Percentiles rank a stretch among this genome's conserved stretches.
These are phyloP conservation scores for western clawed frog (Xenopus tropicalis) DNA, from an alignment of 2,113 vertebrate species.

Conservation along the genomic window DNA sequence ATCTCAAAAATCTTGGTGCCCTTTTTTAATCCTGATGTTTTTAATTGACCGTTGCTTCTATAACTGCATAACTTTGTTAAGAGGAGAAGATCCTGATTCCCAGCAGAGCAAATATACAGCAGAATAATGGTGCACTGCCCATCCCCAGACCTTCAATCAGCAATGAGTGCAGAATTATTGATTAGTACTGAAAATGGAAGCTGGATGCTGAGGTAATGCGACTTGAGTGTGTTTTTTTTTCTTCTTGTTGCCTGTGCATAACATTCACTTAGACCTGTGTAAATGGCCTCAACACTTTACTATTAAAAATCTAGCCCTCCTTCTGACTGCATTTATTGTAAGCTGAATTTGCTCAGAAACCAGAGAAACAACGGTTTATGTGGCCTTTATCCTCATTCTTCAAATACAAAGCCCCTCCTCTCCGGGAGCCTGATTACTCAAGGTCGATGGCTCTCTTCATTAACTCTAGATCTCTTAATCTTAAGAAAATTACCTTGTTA, in stretches of 20 bases:
- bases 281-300: slow-evolving; percentile 6
- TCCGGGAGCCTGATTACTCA: too few relatives aligned
- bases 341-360: too few relatives aligned
- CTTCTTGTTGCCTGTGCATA: slow-evolving; percentile 16
- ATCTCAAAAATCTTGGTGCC: too few relatives aligned
- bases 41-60: too few relatives aligned
- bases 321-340: background rate
- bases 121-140: background rate
- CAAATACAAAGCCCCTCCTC: too few relatives aligned
- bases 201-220: slow-evolving; percentile 6
- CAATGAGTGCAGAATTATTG: slow-evolving; percentile 26
- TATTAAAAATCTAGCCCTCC: slow-evolving; percentile 8
- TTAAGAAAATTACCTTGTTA: too few relatives aligned
- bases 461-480: too few relatives aligned
- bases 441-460: too few relatives aligned
- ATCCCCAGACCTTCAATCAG: slow-evolving; percentile 4
- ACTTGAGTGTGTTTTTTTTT: background rate
- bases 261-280: slow-evolving; percentile 9
- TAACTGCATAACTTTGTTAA: background rate
- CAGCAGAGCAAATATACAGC: background rate
- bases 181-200: slow-evolving; percentile 18
- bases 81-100: slow-evolving; percentile 4
- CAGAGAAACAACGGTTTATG: too few relatives aligned
- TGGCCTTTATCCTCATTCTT: too few relatives aligned
- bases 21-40: too few relatives aligned